A percentile compares a stretch with the other conserved stretches of the same genome.
Evolutionary conservation across 2,888 invertebrate genomes (phyloP).

Genomic region (Clunio marinus): DNA sequence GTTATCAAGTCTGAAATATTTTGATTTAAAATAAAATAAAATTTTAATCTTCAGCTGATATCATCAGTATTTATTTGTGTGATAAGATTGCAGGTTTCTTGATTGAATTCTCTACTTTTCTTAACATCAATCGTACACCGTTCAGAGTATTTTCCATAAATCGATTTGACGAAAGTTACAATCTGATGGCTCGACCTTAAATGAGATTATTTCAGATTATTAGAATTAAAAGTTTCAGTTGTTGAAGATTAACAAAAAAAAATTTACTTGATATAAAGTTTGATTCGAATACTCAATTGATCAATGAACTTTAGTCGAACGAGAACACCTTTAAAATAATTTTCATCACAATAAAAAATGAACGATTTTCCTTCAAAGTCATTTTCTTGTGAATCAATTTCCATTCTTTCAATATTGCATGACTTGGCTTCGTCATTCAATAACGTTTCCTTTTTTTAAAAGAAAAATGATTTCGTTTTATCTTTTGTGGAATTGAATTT

Average conservation of each 20-base stretch:
- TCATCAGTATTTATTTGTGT: slow-evolving; percentile 1
- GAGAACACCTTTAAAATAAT: slow-evolving; percentile 34
- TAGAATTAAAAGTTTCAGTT: background rate
- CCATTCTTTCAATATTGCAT: background rate
- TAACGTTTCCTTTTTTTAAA: background rate
- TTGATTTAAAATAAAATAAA: background rate
- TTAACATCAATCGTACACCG: background rate
- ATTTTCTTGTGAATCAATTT: background rate
- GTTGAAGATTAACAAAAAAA: background rate
- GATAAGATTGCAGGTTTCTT: background rate
- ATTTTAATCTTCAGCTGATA: background rate
- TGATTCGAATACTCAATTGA: slow-evolving; percentile 18
- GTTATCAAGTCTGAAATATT: background rate
- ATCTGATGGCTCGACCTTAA: slow-evolving; percentile 1
- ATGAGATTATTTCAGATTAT: background rate
- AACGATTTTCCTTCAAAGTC: background rate
- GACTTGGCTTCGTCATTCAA: background rate
- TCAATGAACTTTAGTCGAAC: slow-evolving; percentile 11
- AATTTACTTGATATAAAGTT: slow-evolving; percentile 40
- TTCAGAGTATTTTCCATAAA: slow-evolving; percentile 4
- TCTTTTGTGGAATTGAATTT: background rate
- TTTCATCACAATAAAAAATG: background rate
- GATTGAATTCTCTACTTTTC: background rate
- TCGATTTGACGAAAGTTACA: background rate
- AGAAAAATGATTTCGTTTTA: background rate